phyloP scores from a whole-genome alignment of 1,140 invertebrate species.

The Scaptomyza graminum region DNA sequence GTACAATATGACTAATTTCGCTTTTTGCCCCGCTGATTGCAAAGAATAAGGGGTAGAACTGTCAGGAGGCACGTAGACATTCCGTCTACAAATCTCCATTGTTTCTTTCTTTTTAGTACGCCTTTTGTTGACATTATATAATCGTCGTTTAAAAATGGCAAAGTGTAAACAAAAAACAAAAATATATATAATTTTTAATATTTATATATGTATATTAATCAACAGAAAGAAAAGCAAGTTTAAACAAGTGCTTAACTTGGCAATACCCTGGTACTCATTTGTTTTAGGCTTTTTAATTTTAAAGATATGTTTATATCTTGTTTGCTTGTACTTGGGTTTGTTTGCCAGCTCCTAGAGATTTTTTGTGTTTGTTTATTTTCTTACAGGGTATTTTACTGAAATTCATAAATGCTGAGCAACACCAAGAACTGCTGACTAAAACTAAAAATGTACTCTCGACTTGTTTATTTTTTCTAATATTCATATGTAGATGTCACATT shows the following conservation, averaged over 20 bases:
- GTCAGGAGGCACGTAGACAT: slow-evolving; percentile 30
- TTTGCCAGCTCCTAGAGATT: neutral
- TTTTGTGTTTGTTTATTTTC: neutral
- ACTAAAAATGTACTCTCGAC: slow-evolving; percentile 13
- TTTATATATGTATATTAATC: slow-evolving; percentile 10
- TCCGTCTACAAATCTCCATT: slow-evolving; percentile 27
- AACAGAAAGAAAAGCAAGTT: neutral
- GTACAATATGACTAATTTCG: slow-evolving; percentile 50
- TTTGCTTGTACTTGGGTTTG: neutral
- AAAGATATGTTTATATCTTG: no score
- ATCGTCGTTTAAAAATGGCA: slow-evolving; percentile 15
- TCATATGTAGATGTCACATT: slow-evolving; percentile 2
- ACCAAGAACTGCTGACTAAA: slow-evolving; percentile 20
- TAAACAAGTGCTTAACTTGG: neutral
- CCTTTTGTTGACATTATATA: slow-evolving; percentile 48
- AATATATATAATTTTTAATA: slow-evolving; percentile 8
- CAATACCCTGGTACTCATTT: neutral
- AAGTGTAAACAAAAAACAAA: slow-evolving; percentile 19
- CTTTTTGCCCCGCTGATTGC: slow-evolving; percentile 5
- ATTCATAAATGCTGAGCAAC: neutral
- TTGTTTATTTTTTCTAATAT: slow-evolving; percentile 19
- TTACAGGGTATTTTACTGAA: neutral
- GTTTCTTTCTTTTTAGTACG: slow-evolving; percentile 7
- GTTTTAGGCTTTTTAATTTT: no score
- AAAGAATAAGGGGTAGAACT: slow-evolving; percentile 19